Evolutionary conservation across 2,113 vertebrate species (phyloP).

Genomic region (Siniperca chuatsi): DNA sequence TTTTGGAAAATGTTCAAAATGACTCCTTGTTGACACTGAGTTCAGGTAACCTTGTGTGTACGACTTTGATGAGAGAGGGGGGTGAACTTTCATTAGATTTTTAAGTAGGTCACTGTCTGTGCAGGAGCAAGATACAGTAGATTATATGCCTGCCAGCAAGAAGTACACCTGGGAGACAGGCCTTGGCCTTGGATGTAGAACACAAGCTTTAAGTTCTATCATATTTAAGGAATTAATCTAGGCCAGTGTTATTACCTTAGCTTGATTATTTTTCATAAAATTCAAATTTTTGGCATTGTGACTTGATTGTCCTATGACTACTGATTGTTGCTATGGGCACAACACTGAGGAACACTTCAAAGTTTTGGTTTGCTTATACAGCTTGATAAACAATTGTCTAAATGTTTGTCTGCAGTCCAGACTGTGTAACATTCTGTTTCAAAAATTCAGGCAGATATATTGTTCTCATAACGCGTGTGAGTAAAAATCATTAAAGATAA

Average conservation of each 20-base stretch:
- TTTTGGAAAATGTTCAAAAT: constrained; percentile 5
- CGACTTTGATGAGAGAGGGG: constrained; percentile 46
- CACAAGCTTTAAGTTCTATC: constrained; percentile 12
- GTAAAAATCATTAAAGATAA: background rate
- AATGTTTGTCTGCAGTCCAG: background rate
- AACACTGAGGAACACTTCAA: background rate
- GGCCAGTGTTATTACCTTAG: constrained; percentile 22
- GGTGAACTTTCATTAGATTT: constrained; percentile 61
- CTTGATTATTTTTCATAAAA: background rate
- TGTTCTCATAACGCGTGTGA: background rate
- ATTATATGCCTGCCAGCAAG: constrained; percentile 47
- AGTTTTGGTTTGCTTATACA: background rate
- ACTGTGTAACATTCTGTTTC: background rate
- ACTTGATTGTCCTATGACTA: background rate
- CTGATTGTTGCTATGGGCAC: background rate
- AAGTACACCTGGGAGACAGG: constrained; percentile 35
- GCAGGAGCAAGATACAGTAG: constrained; percentile 45
- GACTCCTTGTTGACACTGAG: constrained; percentile 40
- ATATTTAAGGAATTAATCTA: constrained; percentile 40
- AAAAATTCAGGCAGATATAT: background rate
- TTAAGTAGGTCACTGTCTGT: constrained; percentile 74
- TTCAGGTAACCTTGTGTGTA: constrained; percentile 63
- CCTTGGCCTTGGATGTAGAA: constrained; percentile 37
- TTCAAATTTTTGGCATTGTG: background rate
- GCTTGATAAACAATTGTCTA: background rate